Percentiles rank a stretch among this genome's conserved stretches.
Evolutionary conservation across 2,797 vertebrate genomes (phyloP).

Genomic region (Pseudochaenichthys georgianus): DNA sequence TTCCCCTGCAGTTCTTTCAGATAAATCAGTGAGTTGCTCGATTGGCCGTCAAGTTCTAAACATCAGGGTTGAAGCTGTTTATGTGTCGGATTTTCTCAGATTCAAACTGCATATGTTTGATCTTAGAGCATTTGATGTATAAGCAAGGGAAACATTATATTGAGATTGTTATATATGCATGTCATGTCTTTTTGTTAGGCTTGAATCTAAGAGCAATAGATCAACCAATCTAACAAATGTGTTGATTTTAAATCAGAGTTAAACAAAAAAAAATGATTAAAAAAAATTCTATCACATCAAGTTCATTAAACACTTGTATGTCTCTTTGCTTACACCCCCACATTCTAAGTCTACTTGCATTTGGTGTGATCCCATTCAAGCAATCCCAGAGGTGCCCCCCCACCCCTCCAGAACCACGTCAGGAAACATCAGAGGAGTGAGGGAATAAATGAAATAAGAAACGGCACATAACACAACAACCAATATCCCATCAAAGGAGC

Average conservation of each 20-base stretch:
- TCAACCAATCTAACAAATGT: constrained; percentile 56
- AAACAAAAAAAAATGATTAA: background rate
- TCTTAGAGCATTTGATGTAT: background rate
- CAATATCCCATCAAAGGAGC: constrained; percentile 83
- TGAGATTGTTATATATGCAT: background rate
- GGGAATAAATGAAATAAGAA: constrained; percentile 69
- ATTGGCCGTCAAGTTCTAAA: background rate
- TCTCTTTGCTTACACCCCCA: constrained; percentile 22
- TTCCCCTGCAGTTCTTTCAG: constrained; percentile 14
- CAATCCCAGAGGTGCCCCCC: constrained; percentile 59
- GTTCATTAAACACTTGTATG: constrained; percentile 52
- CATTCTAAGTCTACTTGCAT: constrained; percentile 48
- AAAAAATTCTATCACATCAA: constrained; percentile 31
- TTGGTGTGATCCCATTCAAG: constrained; percentile 48
- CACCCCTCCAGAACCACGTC: constrained; percentile 56
- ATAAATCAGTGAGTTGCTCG: background rate
- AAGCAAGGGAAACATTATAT: background rate
- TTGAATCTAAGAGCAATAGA: constrained; percentile 29
- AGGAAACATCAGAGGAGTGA: constrained; percentile 72
- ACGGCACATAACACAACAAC: constrained; percentile 74
- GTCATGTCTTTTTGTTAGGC: background rate
- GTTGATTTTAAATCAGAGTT: constrained; percentile 1
- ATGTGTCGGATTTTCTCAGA: background rate
- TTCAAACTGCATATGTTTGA: background rate
- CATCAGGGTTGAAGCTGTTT: background rate